Base-by-base conservation (phyloP, 53 echinoderm and acorn worm genomes). In the Holothuria leucospilota region DNA sequence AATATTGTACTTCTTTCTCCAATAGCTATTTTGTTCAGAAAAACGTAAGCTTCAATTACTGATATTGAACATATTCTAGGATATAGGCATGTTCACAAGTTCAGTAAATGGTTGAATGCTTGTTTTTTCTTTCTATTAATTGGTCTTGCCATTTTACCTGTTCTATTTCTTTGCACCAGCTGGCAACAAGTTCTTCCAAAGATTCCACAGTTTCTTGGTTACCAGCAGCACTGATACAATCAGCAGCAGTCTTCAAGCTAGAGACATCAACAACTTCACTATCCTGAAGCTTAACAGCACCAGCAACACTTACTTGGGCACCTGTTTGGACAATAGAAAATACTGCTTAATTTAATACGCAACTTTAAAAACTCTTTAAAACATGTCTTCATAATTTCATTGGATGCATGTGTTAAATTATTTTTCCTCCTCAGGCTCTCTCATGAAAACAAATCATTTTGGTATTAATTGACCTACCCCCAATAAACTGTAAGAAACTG, bases 81-180 rank as follows among this genome's bases (percentile, higher is more conserved):
- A 9, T 46, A 46, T 46, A 46, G 46, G 11, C 0, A 7, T 8
- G 11, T n/a, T n/a, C n/a, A n/a, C 11, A 46, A 9, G 46, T 46
- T 46, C 46, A 46, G 46, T 46, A 46, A 46, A 46, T 46, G 46
- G 46, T 5, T 46, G 11, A 46, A 46, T 46, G 11, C 46, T 46
- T 46, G 46, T 46, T 46, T 46, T 46, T 5, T 9, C 11, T 11
- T 46, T 46, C 46, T 56, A 16, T 18, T 13, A 15, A 56, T 12
- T 15, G 5, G 18, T 56, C 18, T 18, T 16, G 1, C 56, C 56
- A 56, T 18, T 68, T 18, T 90, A 96, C 96, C 92, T 96, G 96
- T 67, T 96, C 94, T 82, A 94, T 91, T 38, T 96, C 94, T 62
- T 96, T 96, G 84, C 96, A 96, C 96, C 96, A 96, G 27, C 84